Conservation (phyloP, 2,113 vertebrate species). For the Carlito syrichta region DNA sequence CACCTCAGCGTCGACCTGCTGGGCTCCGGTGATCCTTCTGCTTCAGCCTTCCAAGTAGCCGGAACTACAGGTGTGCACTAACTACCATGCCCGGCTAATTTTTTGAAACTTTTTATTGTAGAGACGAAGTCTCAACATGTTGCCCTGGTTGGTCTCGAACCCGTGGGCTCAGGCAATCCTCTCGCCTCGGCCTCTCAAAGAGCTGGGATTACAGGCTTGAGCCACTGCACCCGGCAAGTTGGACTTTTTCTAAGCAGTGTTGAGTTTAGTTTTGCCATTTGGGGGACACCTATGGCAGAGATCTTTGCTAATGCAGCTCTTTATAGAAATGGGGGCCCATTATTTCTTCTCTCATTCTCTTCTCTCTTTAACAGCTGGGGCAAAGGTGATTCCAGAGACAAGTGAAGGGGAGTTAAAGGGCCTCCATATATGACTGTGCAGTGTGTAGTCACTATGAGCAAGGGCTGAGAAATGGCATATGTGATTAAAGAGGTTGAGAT, state of each 20-base stretch:
- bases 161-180: too few species aligned
- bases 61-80: too few species aligned
- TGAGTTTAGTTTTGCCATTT: background rate
- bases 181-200: too few species aligned
- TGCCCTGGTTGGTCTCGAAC: too few species aligned
- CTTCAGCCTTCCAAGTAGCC: too few species aligned
- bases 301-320: background rate
- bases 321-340: background rate
- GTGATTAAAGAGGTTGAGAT: background rate
- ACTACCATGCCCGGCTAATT: too few species aligned
- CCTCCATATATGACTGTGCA: accelerated
- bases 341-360: background rate
- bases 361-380: background rate
- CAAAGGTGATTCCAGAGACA: background rate
- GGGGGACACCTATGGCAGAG: background rate
- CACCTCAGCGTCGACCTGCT: too few species aligned
- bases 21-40: too few species aligned
- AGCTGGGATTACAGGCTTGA: too few species aligned
- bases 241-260: background rate
- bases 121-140: too few species aligned
- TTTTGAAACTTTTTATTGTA: too few species aligned
- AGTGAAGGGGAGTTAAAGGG: background rate
- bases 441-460: background rate
- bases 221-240: too few species aligned
- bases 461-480: background rate